Base-by-base conservation (phyloP, 2,113 vertebrate species). In the Anhinga anhinga region DNA sequence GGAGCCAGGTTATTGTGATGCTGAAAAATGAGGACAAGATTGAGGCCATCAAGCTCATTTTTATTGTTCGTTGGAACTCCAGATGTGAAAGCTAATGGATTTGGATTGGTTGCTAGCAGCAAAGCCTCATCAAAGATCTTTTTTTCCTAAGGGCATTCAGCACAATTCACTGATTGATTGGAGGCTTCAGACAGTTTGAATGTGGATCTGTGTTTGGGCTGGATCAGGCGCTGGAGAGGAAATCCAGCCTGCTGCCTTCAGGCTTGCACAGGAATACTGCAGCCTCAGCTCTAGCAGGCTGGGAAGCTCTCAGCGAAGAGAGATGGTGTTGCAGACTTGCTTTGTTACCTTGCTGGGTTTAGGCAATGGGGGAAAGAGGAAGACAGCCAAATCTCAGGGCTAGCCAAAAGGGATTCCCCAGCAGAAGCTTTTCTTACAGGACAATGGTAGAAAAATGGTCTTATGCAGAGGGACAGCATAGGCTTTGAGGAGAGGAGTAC, bases 21-120 rank as follows among this genome's bases (percentile, higher is more conserved):
- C 96, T 98, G 98, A 98, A 97, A 98, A 98, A 98, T 97, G 96
- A 98, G 96, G 96, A 97, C 93, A 97, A 97, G 98, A 98, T 97
- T 96, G 98, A 97, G 97, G 96, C 96, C 96, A 98, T 98, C 97
- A 97, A 94, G 69, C 97, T 98, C 97, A 95, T 98, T 98, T 98
- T 97, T 97, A 97, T 98, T 97, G 72, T 97, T 98, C 97, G 11
- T 96, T 97, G 95, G 96, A 96, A 97, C 98, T 98, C 98, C 97
- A 98, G 97, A 98, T 98, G 96, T 97, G 98, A 97, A 98, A 97
- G 97, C 97, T 98, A 98, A 98, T 98, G 97, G 97, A 95, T 97
- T 98, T 97, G 97, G 97, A 98, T 98, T 97, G 97, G 97, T 94
- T 97, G 97, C 95, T 98, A 97, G 96, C 80, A 97, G 90, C 10